phyloP scores from a whole-genome alignment of 2,888 invertebrate genomes.

The Pachydiplax longipennis region DNA sequence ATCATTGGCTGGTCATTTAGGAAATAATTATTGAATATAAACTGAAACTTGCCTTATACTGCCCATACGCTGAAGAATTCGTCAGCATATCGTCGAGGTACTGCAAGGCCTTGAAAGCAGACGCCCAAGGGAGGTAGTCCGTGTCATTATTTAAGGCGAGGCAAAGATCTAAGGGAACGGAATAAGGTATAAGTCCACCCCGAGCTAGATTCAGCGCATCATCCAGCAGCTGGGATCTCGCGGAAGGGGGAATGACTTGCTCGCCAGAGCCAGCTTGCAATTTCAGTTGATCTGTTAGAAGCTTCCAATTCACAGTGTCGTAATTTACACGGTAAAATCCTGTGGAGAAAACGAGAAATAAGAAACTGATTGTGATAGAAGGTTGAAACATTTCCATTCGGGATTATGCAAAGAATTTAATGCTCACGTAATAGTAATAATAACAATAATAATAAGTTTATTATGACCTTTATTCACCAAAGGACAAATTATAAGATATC shows the following conservation, averaged over 20 bases:
- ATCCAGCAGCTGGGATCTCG: constrained; percentile 63
- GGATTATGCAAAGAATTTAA: no score
- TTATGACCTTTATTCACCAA: no score
- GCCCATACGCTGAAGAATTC: constrained; percentile 67
- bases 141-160: constrained; percentile 66
- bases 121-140: constrained; percentile 69
- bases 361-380: not conserved
- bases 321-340: constrained; percentile 15
- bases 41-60: constrained; percentile 63
- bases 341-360: not conserved
- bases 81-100: constrained; percentile 67
- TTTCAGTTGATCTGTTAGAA: constrained; percentile 55
- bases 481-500: no score
- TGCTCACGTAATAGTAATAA: no score
- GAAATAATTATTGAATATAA: no score
- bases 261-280: constrained; percentile 57
- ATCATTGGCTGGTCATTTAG: no score
- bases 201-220: constrained; percentile 58
- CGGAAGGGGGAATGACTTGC: constrained; percentile 56
- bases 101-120: constrained; percentile 66
- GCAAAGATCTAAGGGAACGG: constrained; percentile 62
- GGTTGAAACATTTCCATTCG: no score
- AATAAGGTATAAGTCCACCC: constrained; percentile 57
- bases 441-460: no score
- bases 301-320: not conserved